Conservation (phyloP, 2,113 vertebrate genomes). For the Asarcornis scutulata region DNA sequence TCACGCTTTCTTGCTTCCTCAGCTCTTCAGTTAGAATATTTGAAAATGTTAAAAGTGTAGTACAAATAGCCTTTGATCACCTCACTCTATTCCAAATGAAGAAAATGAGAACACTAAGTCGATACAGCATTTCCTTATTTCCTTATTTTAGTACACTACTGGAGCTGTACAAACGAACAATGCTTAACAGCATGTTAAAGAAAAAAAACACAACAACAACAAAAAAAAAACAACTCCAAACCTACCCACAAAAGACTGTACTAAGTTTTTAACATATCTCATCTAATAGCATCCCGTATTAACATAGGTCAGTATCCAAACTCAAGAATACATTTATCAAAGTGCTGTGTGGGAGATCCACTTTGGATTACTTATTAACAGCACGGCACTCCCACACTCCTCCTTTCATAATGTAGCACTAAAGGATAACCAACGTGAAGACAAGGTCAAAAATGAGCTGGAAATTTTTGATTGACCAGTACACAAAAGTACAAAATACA, state of each 20-base stretch:
- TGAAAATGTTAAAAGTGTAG: neutral
- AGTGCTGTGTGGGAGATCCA: neutral
- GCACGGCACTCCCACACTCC: neutral
- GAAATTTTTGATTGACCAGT: neutral
- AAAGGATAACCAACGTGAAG: neutral
- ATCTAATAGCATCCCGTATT: slow-evolving; percentile 21
- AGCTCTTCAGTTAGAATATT: neutral
- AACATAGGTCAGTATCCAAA: neutral
- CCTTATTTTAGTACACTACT: neutral
- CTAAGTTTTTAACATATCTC: neutral
- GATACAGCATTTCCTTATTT: neutral
- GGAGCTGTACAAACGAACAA: neutral
- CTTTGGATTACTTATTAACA: neutral
- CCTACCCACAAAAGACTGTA: neutral
- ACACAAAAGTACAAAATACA: neutral
- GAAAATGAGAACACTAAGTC: neutral
- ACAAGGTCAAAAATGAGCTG: slow-evolving; percentile 31
- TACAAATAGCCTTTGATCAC: neutral
- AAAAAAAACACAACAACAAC: too few relatives aligned
- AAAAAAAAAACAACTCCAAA: neutral
- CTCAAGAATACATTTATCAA: slow-evolving; percentile 1
- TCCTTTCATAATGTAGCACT: neutral
- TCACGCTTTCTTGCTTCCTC: neutral
- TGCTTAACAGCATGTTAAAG: neutral
- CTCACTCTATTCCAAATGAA: neutral